These are phyloP conservation scores for Tribolium castaneum DNA, from an alignment of 1,140 invertebrate species.

Conservation along the genomic window DNA sequence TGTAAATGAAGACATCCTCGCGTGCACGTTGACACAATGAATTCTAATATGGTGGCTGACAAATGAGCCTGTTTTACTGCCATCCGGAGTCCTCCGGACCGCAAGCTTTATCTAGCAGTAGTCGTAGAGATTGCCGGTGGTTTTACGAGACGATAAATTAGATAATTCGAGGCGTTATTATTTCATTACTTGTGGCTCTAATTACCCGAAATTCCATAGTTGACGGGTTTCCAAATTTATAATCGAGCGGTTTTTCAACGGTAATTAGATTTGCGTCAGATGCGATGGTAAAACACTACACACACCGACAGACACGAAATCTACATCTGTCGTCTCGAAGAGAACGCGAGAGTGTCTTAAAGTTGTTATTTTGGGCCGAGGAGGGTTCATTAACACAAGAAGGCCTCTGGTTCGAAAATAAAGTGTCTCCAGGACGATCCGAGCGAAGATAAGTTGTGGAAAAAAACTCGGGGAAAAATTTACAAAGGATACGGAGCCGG, in stretches of 20 bases:
- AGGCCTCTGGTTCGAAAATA: conserved; percentile 51
- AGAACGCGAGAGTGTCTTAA: conserved; percentile 37
- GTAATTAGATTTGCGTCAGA: conserved; percentile 27
- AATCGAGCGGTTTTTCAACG: conserved; percentile 2
- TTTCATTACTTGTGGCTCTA: conserved; percentile 8
- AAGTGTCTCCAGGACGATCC: conserved; percentile 51
- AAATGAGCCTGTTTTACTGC: conserved; percentile 20
- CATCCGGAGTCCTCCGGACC: conserved; percentile 1
- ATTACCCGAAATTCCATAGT: conserved; percentile 8
- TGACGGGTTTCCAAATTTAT: conserved; percentile 20
- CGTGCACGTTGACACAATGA: conserved; percentile 26
- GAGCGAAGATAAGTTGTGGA: not conserved
- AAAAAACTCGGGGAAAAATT: too few relatives aligned
- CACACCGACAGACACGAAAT: conserved; percentile 1
- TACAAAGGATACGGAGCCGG: not conserved
- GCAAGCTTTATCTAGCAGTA: not conserved
- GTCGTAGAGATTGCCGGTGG: not conserved
- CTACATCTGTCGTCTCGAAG: conserved; percentile 38
- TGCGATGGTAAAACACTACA: conserved; percentile 15
- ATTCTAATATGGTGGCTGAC: conserved; percentile 13
- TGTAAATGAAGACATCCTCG: conserved; percentile 28
- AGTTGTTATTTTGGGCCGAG: conserved; percentile 49
- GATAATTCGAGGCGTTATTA: conserved; percentile 12
- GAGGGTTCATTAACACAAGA: conserved; percentile 58
- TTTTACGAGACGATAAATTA: conserved; percentile 12